Evolutionary conservation across 2,888 invertebrate genomes (phyloP), one percentile per base, ranked within the genome.

Genomic region (Germaria angustata): DNA sequence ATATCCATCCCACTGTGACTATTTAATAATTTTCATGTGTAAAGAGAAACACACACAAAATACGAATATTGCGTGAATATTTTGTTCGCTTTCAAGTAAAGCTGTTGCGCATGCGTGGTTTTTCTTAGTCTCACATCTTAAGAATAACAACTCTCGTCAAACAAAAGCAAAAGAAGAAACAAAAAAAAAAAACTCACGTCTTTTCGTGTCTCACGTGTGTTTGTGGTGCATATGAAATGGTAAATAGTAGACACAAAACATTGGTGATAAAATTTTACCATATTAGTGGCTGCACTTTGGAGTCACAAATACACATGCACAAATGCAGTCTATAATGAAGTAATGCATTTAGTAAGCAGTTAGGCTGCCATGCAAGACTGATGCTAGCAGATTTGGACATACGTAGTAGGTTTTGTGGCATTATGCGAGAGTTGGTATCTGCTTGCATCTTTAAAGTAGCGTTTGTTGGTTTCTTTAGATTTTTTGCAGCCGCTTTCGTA

Each of bases 81-180:
- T 65, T 71, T 28, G 20, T 28, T 49, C 20, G 1, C n/a, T 41
- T 22, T 51, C 59, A 46, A 22, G 13, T 71, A 22, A 59, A 59
- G 79, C 68, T 69, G 68, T 59, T 59, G 72, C 80, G 53, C 80
- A 83, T 84, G 81, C 83, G 84, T 84, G 78, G 80, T 80, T 59
- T 80, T 65, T 57, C 59, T 79, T 55, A 44, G 34, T 51, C 24
- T 51, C 44, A 69, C 24, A 63, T 44, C 28, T 49, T n/a, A 57
- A 41, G 32, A 72, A 66, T 41, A 39, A 59, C 36, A 6, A 17
- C 65, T 79, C 59, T 78, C n/a, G n/a, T n/a, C n/a, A n/a, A n/a
- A n/a, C n/a, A n/a, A 8, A 61, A 61, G 28, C n/a, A 36, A 51
- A 41, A 32, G 13, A n/a, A 36, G 7, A 39, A 36, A 13, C 20